A percentile compares a stretch with the other conserved stretches of the same genome.
These are phyloP conservation scores for Tetraneura akinire DNA, from an alignment of 1,140 invertebrate species.

Conservation along the genomic window DNA sequence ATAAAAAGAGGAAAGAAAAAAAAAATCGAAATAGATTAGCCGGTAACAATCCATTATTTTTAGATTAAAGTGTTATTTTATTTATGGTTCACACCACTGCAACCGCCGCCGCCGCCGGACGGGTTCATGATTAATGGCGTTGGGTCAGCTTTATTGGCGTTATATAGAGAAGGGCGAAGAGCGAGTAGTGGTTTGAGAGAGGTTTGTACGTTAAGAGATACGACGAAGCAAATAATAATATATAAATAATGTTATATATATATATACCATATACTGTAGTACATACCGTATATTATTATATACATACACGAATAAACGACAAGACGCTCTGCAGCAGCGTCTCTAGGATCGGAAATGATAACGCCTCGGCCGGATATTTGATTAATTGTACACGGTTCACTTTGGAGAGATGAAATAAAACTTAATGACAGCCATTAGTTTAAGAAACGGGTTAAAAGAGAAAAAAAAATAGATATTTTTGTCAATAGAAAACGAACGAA, in stretches of 20 bases:
- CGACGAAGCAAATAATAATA: constrained; percentile 26
- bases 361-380: constrained; percentile 47
- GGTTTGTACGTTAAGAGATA: constrained; percentile 27
- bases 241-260: constrained; percentile 26
- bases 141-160: constrained; percentile 42
- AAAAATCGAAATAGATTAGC: constrained; percentile 48
- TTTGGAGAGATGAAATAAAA: constrained; percentile 18
- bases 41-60: constrained; percentile 50
- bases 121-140: constrained; percentile 48
- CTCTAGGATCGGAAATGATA: constrained; percentile 51
- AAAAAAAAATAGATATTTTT: constrained; percentile 9
- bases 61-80: constrained; percentile 50
- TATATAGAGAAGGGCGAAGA: background rate
- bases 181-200: background rate
- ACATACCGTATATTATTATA: too few relatives aligned
- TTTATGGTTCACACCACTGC: constrained; percentile 39
- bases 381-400: constrained; percentile 42
- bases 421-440: constrained; percentile 49
- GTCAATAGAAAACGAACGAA: constrained; percentile 15
- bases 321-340: constrained; percentile 30
- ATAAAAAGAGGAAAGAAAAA: background rate
- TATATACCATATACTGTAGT: too few relatives aligned
- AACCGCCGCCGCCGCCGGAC: background rate
- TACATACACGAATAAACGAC: background rate
- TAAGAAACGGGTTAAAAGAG: constrained; percentile 33